Evolutionary conservation across 1,140 invertebrate genomes (phyloP).

Genomic region (Anoplolepis gracilipes): DNA sequence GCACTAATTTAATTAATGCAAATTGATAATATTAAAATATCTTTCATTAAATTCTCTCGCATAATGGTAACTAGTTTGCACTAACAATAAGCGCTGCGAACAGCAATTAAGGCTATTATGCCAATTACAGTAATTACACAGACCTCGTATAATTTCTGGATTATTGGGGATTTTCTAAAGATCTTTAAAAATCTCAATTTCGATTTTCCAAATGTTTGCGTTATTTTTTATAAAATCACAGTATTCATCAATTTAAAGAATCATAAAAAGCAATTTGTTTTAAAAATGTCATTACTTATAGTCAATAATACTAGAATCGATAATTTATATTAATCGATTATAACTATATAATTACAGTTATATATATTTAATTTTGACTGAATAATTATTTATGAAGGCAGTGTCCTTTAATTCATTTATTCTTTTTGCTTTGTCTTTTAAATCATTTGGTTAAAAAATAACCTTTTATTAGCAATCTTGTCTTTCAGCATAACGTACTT

Average conservation of each 20-base stretch:
- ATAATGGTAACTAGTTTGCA: conserved; percentile 18
- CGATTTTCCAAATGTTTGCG: background rate
- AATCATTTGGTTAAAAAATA: background rate
- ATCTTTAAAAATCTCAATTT: background rate
- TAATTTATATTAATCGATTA: background rate
- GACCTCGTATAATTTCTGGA: background rate
- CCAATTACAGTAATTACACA: conserved; percentile 49
- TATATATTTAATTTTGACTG: background rate
- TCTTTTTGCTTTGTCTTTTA: too few relatives aligned
- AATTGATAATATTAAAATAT: background rate
- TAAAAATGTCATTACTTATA: background rate
- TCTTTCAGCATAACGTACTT: background rate
- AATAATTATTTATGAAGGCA: background rate
- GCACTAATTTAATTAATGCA: conserved; percentile 47
- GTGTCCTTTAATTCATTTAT: background rate
- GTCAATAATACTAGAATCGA: background rate
- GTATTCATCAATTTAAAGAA: background rate
- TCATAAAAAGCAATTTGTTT: background rate
- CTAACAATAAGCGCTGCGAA: background rate
- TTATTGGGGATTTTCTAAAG: background rate
- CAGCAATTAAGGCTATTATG: conserved; percentile 44
- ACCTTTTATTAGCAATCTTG: background rate
- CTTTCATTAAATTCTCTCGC: conserved; percentile 31
- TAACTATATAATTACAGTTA: background rate
- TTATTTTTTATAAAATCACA: background rate